Evolutionary conservation across 2,888 invertebrate species (phyloP), one percentile per base, ranked within the genome.

Genomic region (Agriopis aurantiaria): DNA sequence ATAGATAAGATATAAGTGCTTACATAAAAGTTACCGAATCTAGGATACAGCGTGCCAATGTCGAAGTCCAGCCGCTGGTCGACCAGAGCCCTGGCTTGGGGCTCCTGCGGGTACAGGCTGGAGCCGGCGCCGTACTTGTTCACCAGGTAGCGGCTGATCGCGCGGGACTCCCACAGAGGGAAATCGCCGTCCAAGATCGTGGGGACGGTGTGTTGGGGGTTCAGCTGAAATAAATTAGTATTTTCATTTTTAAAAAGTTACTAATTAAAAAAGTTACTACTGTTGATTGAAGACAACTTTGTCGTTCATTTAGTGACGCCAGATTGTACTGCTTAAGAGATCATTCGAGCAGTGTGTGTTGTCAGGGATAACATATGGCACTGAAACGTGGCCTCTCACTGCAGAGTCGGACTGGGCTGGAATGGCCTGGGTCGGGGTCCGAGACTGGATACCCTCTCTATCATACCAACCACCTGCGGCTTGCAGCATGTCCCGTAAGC

Each of bases 181-280:
- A 97, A 97, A 9, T 97, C 97, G 79, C 96, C 96, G 88, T 98
- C 98, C 68, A 96, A 96, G 66, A 98, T 88, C 0, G 97, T 97
- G 10, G 98, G 98, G 68, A 98, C 95, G 3, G 96, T 96, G 83
- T 97, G 98, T 89, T 97, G 97, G 0, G 97, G 97, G 85, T 97
- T 97, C 40, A 97, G 87, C 97, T 97, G 87, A 33, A 91, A 91
- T 53, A 43, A 51, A 51, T 8, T 12, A 33, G 40, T 33, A 33
- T 33, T 33, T 33, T 33, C 5, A 33, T 33, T 55, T n/a, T 3
- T 4, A 10, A 12, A 7, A 51, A 43, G 2, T 43, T 7, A 9
- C 2, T 43, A 43, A n/a, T n/a, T 3, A 7, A 10, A 12, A 7
- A 51, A 43, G 2, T 43, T 7, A 9, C 2, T 43, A 43, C 43